Evolutionary conservation across 1,140 invertebrate genomes (phyloP), one percentile per base, ranked within the genome.

Genomic region (Bombus polaris): DNA sequence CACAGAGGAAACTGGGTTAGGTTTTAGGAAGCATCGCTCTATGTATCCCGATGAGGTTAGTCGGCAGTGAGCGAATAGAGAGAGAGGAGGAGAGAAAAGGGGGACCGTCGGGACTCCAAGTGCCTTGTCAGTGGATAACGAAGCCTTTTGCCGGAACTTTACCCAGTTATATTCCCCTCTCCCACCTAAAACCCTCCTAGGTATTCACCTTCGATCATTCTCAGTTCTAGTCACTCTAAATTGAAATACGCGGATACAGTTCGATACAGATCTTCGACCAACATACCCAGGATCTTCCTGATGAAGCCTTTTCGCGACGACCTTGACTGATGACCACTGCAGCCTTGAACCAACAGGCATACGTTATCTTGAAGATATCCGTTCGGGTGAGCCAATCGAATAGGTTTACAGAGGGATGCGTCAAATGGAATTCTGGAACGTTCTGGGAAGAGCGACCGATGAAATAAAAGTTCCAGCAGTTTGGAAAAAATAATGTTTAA

Each of bases 1-100:
- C 89, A 83, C 87, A 90, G 84, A 90, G 89, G 90, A 92, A 92
- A 93, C 86, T 88, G 77, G 83, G 86, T 90, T 92, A 88, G 88
- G 80, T 92, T 91, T 89, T 86, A 87, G 83, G 75, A 82, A 87
- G 88, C 84, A 75, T 72, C 72, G 73, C 72, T 79, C 66, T 84
- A 62, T 68, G 71, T 62, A 84, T 75, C 62, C 79, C 62, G 77
- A 88, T 68, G 62, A 86, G 66, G 80, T 75, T 81, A 86, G 28
- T 42, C 37, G 8, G 44, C 4, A 39, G 42, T n/a, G 70, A 35
- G 53, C 35, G 77, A 74, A 81, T 73, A 39, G 76, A 44, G 32
- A 57, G 32, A 22, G 37, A 22, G 39, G 15, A 8, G 32, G 42
- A 53, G 47, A 28, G 44, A 47, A 28, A 78, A 71, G 53, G 79